Conservation (phyloP, 2,888 invertebrate species). For the Empis livida region DNA sequence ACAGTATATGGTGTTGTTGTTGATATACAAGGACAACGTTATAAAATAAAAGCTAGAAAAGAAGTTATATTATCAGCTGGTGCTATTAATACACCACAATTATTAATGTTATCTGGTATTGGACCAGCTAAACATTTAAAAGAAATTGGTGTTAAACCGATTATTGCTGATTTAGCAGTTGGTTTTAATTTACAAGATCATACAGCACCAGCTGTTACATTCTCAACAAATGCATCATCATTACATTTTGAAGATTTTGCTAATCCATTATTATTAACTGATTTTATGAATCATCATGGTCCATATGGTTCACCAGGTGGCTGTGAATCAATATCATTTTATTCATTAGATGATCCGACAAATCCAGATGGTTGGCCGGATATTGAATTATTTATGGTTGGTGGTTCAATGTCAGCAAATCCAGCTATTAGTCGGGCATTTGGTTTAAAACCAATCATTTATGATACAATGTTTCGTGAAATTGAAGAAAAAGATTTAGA, state of each 20-base stretch:
- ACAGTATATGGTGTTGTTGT: conserved; percentile 44
- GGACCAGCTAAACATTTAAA: conserved; percentile 46
- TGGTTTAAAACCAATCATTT: conserved; percentile 36
- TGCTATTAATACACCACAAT: conserved; percentile 66
- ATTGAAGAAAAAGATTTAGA: conserved; percentile 29
- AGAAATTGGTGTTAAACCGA: conserved; percentile 40
- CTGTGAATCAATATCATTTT: conserved; percentile 49
- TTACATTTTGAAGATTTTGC: conserved; percentile 30
- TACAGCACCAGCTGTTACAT: conserved; percentile 54
- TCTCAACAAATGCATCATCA: conserved; percentile 38
- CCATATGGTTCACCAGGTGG: conserved; percentile 43
- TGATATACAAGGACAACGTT: conserved; percentile 33
- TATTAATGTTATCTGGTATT: conserved; percentile 67
- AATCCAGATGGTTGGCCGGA: conserved; percentile 46
- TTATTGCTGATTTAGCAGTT: conserved; percentile 48
- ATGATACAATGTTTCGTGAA: conserved; percentile 35
- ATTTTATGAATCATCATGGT: conserved; percentile 31
- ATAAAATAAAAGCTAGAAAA: conserved; percentile 41
- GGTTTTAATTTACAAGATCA: conserved; percentile 53
- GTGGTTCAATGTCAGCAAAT: conserved; percentile 38
- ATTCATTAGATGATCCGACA: conserved; percentile 43
- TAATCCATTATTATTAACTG: conserved; percentile 23
- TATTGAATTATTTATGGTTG: conserved; percentile 53
- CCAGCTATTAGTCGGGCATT: conserved; percentile 35
- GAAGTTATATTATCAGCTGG: conserved; percentile 67